Evolutionary conservation across 2,888 invertebrate species (phyloP).

Genomic region (Caenorhabditis drosophilae): DNA sequence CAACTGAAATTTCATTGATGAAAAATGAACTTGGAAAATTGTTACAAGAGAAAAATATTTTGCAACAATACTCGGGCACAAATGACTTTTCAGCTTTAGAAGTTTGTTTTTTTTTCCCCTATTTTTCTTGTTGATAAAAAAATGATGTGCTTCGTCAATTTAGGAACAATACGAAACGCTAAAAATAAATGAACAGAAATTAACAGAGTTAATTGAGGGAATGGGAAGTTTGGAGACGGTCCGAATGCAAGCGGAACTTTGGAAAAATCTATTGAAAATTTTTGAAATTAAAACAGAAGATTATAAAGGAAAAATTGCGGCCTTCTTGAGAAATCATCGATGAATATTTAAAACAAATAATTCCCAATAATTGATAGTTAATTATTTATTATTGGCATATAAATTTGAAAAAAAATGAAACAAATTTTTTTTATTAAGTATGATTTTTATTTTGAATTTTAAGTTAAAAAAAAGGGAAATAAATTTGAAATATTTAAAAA

Average conservation of each 20-base stretch:
- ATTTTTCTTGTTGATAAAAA: too few species aligned
- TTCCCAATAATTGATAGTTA: too few species aligned
- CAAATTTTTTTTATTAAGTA: background rate
- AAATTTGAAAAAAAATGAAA: background rate
- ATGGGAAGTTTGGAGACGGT: conserved; percentile 12
- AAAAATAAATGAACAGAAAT: background rate
- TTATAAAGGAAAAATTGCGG: conserved; percentile 8
- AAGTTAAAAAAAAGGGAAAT: too few species aligned
- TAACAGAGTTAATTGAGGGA: conserved; percentile 4
- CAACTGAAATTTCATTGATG: conserved; percentile 10
- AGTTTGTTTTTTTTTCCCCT: background rate
- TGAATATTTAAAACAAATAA: too few species aligned
- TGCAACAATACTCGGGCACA: background rate
- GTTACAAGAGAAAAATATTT: conserved; percentile 13
- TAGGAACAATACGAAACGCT: background rate
- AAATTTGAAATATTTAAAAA: background rate
- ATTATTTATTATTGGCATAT: background rate
- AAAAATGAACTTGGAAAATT: conserved; percentile 8
- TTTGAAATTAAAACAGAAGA: conserved; percentile 19
- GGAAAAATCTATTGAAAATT: conserved; percentile 14
- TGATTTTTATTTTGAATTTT: background rate
- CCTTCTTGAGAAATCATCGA: background rate
- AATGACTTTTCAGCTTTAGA: background rate
- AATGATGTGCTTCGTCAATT: background rate
- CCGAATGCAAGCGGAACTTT: conserved; percentile 16